Evolutionary conservation across 1,140 invertebrate genomes (phyloP), one percentile per base, ranked within the genome.

Genomic region (Bombus sibiricus): DNA sequence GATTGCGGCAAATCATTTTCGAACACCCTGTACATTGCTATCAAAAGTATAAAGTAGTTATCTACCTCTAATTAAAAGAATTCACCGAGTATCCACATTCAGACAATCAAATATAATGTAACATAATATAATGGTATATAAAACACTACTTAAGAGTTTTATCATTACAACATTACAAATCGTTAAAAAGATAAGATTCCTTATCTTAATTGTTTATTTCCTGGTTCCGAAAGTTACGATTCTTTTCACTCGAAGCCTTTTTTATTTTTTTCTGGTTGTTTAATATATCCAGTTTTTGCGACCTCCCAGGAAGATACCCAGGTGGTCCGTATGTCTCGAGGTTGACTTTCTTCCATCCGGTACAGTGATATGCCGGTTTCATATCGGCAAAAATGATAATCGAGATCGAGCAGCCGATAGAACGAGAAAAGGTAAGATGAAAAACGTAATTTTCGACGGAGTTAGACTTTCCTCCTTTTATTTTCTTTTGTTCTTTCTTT

Each of bases 281-380:
- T 87, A 81, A 89, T 91, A 86, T 83, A 89, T 87, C 86, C 90
- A 88, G 88, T 91, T 92, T 92, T 91, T 89, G 88, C 88, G 88
- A 91, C 89, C 85, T 81, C 76, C 64, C 79, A 72, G 81, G 72
- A 85, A 68, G 82, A 84, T 34, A 62, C 59, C 88, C 89, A 92
- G 92, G 89, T 92, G 91, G 90, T 92, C 88, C 76, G 34, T 69
- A 47, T 66, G 59, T 68, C 57, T 41, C 22, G 59, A 75, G 78
- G 83, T 79, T 73, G 71, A 85, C 75, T 73, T 68, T 69, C 76
- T 79, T 43, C 69, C 79, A 75, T 69, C 79, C 78, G 41, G 78
- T 57, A 57, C 47, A 75, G 66, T 89, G 84, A 89, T 89, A 86
- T 25, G 53, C 62, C 76, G 72, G 15, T 73, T 83, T 89, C 62